Conservation (phyloP, 2,888 invertebrate species). For the Gymnoscelis rufifasciata region DNA sequence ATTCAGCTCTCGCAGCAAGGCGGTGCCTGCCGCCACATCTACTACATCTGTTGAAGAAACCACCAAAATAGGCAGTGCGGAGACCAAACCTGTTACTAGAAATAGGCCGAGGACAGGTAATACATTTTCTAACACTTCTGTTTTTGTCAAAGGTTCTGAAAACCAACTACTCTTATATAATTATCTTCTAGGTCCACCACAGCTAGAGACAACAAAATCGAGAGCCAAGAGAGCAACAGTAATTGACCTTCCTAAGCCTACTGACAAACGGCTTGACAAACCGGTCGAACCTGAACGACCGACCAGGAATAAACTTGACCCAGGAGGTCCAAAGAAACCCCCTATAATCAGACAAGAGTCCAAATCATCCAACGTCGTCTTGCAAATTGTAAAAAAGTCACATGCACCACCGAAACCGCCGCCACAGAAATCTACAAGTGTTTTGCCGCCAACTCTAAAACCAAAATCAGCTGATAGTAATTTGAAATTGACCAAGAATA, state of each 20-base stretch:
- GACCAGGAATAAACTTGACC: constrained; percentile 47
- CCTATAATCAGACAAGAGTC: constrained; percentile 44
- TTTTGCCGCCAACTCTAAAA: constrained; percentile 61
- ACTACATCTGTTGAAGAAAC: constrained; percentile 51
- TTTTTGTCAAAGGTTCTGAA: too few relatives aligned
- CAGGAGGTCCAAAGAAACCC: constrained; percentile 44
- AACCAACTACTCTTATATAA: not conserved
- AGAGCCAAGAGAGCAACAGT: constrained; percentile 42
- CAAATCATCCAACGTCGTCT: constrained; percentile 51
- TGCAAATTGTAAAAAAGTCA: constrained; percentile 65
- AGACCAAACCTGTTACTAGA: constrained; percentile 73
- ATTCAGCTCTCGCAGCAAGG: constrained; percentile 71
- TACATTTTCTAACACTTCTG: not conserved
- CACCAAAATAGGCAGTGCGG: constrained; percentile 74
- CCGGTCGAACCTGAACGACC: constrained; percentile 52
- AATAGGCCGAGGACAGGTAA: constrained; percentile 70
- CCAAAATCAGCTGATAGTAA: constrained; percentile 49
- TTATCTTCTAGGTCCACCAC: constrained; percentile 36
- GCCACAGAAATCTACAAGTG: constrained; percentile 34
- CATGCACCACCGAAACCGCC: constrained; percentile 47
- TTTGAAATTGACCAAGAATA: constrained; percentile 57
- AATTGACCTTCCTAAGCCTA: constrained; percentile 46
- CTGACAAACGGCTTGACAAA: constrained; percentile 44
- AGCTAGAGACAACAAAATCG: constrained; percentile 41
- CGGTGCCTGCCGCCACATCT: constrained; percentile 52